phyloP scores from a whole-genome alignment of 2,888 invertebrate species.

The Pseudoips prasinana region DNA sequence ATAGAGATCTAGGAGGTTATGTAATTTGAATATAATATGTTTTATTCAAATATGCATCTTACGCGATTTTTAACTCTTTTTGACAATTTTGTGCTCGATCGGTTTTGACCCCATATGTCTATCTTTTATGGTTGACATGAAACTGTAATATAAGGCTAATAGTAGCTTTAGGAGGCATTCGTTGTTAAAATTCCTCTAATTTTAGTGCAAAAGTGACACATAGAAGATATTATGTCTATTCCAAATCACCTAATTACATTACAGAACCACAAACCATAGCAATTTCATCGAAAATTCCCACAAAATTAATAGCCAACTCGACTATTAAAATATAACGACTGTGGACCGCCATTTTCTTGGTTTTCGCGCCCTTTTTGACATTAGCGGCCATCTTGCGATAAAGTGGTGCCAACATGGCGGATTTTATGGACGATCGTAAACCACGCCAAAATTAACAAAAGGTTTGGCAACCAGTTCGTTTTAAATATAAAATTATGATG shows the following conservation, averaged over 20 bases:
- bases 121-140: no score
- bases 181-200: no score
- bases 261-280: slow-evolving; percentile 6
- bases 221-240: no score
- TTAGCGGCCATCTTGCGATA: slow-evolving; percentile 54
- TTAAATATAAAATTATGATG: slow-evolving; percentile 68
- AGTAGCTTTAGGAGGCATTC: no score
- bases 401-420: slow-evolving; percentile 60
- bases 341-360: slow-evolving; percentile 37
- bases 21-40: no score
- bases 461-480: slow-evolving; percentile 69
- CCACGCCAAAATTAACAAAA: slow-evolving; percentile 72
- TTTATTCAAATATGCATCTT: no score
- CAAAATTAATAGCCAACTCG: slow-evolving; percentile 43
- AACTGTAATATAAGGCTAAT: no score
- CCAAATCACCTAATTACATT: slow-evolving; percentile 11
- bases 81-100: no score
- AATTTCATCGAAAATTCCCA: slow-evolving; percentile 26
- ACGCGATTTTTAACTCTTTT: no score
- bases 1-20: no score
- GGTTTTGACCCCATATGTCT: no score
- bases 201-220: no score
- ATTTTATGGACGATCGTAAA: slow-evolving; percentile 65
- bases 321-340: slow-evolving; percentile 51
- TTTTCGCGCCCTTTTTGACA: slow-evolving; percentile 59